Conservation (phyloP, 2,888 invertebrate species). For the Sarcophaga rosellei region DNA sequence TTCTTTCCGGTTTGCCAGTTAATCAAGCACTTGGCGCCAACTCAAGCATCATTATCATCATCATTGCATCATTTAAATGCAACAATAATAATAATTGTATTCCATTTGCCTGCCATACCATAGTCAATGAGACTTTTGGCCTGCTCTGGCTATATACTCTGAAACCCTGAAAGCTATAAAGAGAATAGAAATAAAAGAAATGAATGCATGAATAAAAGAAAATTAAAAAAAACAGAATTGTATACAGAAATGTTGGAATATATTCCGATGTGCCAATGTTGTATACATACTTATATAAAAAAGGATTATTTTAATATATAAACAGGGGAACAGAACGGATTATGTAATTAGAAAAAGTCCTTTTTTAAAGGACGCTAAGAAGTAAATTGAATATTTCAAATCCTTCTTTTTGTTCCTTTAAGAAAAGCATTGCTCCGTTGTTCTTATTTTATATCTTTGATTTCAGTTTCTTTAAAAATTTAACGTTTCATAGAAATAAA, state of each 20-base stretch:
- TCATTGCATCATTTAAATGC: constrained; percentile 63
- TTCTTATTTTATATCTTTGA: too few relatives aligned
- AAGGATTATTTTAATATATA: constrained; percentile 37
- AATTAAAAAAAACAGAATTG: not conserved
- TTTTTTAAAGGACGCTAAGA: too few relatives aligned
- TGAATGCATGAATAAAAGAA: not conserved
- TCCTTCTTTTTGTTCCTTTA: not conserved
- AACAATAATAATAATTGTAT: constrained; percentile 55
- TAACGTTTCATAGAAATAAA: too few relatives aligned
- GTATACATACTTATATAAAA: constrained; percentile 1
- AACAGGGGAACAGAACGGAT: not conserved
- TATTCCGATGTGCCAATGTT: constrained; percentile 47
- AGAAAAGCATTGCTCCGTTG: too few relatives aligned
- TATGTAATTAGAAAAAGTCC: not conserved
- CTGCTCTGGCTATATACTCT: constrained; percentile 12
- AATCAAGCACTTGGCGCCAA: constrained; percentile 71
- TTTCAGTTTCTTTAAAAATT: too few relatives aligned
- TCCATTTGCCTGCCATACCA: constrained; percentile 22
- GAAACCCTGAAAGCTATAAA: constrained; percentile 21
- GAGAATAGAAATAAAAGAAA: not conserved
- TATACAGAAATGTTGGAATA: constrained; percentile 29
- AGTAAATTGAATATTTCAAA: not conserved
- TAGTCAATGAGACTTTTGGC: not conserved
- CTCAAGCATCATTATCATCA: constrained; percentile 62
- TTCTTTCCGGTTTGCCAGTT: constrained; percentile 68